Percentiles rank a stretch among this genome's conserved stretches.
Conservation (phyloP, 1,140 invertebrate genomes). For the Drosophila nigromelanica region DNA sequence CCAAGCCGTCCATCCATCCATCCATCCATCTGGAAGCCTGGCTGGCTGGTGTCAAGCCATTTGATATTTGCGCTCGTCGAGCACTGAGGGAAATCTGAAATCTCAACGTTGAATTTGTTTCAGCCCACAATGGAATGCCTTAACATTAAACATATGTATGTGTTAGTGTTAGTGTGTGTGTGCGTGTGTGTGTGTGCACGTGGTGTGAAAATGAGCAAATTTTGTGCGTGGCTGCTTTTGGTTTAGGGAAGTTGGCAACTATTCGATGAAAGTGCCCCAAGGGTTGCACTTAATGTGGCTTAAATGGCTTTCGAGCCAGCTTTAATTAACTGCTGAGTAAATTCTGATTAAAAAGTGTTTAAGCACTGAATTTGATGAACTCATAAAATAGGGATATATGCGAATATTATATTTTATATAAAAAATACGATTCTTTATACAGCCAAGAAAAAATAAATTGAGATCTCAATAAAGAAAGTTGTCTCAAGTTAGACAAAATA, state of each 20-base stretch:
- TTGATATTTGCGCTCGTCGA: conserved; percentile 36
- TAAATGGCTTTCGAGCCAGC: not conserved
- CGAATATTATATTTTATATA: too few species aligned
- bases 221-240: conserved; percentile 6
- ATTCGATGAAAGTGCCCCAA: not conserved
- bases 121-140: conserved; percentile 21
- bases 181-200: not conserved
- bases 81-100: conserved; percentile 36
- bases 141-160: conserved; percentile 8
- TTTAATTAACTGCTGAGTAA: not conserved
- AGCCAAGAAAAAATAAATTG: too few species aligned
- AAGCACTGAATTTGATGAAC: not conserved
- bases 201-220: conserved; percentile 22
- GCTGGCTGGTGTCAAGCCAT: conserved; percentile 30
- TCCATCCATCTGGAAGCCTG: not conserved
- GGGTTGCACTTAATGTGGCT: not conserved
- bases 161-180: not conserved
- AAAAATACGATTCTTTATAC: too few species aligned
- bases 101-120: conserved; percentile 28
- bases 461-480: too few species aligned
- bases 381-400: too few species aligned
- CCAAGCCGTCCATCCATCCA: conserved; percentile 3
- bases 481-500: too few species aligned
- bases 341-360: not conserved
- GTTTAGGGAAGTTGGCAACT: conserved; percentile 6